Base-by-base conservation (phyloP, 2,888 invertebrate genomes). In the Tachina fera region DNA sequence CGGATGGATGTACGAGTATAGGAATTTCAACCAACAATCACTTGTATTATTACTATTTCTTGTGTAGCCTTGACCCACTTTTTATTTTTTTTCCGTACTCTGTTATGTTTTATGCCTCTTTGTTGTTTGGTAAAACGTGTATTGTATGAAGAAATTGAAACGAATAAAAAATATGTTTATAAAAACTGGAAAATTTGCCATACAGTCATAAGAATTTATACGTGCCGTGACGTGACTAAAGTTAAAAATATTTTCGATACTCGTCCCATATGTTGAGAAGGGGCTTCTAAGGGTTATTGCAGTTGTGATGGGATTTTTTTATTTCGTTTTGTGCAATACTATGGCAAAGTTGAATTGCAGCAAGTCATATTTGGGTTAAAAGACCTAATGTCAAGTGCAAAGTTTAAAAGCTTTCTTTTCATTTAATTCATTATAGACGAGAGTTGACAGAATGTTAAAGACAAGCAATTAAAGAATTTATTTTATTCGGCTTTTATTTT, bases 361-460 rank as follows among this genome's bases (percentile, higher is more conserved):
- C 14, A 58, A 47, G 19, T 31, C 5, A 49, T 22, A 86, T 77
- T 74, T 83, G 83, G 83, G 86, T 86, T 83, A 83, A 63, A 51
- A 79, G 70, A 56, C 71, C 83, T 76, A 83, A 86, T 86, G 83
- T 76, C 79, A 86, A 83, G 86, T 76, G 72, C 63, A 84, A 60
- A 67, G 43, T 11, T 79, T 49, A 65, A 65, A 75, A 51, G 19
- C 0, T 43, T 41, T 51, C 53, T 60, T 65, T 13, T 14, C 10
- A 9, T 39, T 31, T 43, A 13, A 47, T 5, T 45, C 31, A 53
- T 14, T 19, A 65, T 39, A 39, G 47, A n/a, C 72, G 16, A 60
- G 6, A 22, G 45, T 31, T 39, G 6, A 31, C 31, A 31, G 31
- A 31, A 31, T 31, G 49, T 56, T 22, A 3, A 22, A 31, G 13